Evolutionary conservation across 2,797 vertebrate species (phyloP).

Genomic region (Alosa sapidissima): DNA sequence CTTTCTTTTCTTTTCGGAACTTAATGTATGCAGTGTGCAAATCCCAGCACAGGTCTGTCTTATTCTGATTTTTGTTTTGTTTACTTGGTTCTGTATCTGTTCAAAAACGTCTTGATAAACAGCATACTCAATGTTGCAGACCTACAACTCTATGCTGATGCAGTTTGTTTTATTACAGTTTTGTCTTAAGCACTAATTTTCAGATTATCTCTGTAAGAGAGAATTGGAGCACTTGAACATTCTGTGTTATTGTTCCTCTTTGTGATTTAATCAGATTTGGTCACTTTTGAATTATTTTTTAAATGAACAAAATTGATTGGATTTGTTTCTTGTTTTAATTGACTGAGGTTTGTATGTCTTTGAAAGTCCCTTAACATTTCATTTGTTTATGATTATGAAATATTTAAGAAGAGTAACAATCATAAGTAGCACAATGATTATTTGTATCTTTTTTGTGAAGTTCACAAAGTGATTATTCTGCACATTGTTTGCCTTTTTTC

Average conservation of each 20-base stretch:
- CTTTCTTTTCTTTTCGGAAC: neutral
- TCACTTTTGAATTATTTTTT: slow-evolving; percentile 18
- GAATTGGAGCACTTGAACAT: slow-evolving; percentile 25
- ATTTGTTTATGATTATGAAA: neutral
- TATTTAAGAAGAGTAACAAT: neutral
- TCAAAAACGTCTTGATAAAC: neutral
- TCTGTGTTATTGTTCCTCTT: neutral
- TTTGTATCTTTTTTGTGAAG: neutral
- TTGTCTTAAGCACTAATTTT: slow-evolving; percentile 40
- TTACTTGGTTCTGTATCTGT: slow-evolving; percentile 18
- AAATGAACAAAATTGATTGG: neutral
- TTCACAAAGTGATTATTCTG: neutral
- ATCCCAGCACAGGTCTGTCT: slow-evolving; percentile 23
- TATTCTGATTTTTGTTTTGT: slow-evolving; percentile 12
- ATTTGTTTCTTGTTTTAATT: neutral
- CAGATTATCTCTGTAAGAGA: slow-evolving; percentile 15
- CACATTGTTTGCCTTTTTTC: slow-evolving; percentile 8
- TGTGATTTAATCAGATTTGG: slow-evolving; percentile 14
- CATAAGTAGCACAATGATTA: slow-evolving; percentile 16
- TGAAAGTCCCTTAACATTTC: neutral
- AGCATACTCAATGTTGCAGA: neutral
- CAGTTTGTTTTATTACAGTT: slow-evolving; percentile 29
- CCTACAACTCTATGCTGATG: slow-evolving; percentile 27
- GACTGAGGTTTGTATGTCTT: neutral
- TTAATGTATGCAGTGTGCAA: slow-evolving; percentile 28